Conservation (phyloP, 2,797 vertebrate genomes). For the Tenualosa thibaudeaui region DNA sequence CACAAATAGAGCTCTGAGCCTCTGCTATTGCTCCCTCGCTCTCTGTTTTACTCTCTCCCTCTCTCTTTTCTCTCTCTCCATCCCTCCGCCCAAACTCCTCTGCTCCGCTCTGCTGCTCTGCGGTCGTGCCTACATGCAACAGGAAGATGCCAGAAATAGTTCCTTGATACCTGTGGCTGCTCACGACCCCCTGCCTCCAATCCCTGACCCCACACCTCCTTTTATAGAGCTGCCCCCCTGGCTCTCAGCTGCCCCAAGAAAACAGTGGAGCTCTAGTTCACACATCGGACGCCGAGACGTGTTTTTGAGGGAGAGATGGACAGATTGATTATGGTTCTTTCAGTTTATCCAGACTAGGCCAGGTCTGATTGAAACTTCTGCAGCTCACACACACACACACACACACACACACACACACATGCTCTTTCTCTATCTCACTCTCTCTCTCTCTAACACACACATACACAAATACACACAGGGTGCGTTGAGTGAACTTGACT, state of each 20-base stretch:
- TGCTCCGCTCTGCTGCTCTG: slow-evolving; percentile 47
- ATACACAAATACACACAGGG: slow-evolving; percentile 23
- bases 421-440: too few species aligned
- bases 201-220: slow-evolving; percentile 12
- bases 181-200: slow-evolving; percentile 39
- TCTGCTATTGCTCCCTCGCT: slow-evolving; percentile 13
- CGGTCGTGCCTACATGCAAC: slow-evolving; percentile 60
- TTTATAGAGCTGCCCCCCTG: not conserved
- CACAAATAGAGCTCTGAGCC: slow-evolving; percentile 63
- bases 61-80: not conserved
- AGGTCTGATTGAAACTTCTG: not conserved
- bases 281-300: not conserved
- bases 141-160: slow-evolving; percentile 72
- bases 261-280: not conserved
- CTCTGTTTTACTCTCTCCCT: not conserved
- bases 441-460: slow-evolving; percentile 13
- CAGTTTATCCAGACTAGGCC: not conserved
- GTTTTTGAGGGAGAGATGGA: not conserved
- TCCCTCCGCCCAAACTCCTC: slow-evolving; percentile 40
- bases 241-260: not conserved
- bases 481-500: not conserved
- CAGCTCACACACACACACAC: not conserved
- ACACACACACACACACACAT: not conserved
- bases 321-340: not conserved
- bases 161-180: slow-evolving; percentile 42